Evolutionary conservation across 92 coral and sea anemone genomes (phyloP).

Genomic region (Umimayanthus chanpuru): DNA sequence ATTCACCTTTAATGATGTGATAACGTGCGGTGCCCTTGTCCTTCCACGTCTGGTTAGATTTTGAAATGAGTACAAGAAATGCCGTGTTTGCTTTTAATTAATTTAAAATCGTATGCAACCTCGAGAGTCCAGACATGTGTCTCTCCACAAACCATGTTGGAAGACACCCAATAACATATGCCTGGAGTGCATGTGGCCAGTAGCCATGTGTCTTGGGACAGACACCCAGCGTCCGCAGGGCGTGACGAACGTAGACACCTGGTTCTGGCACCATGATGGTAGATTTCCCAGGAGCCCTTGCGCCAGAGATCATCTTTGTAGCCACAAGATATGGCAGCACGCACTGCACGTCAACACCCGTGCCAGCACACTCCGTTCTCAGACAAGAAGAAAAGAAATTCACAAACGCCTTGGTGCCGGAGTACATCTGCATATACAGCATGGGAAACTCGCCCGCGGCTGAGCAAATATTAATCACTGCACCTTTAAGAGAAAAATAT

Average conservation of each 20-base stretch:
- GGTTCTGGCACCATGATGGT: constrained; percentile 59
- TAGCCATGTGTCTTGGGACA: constrained; percentile 72
- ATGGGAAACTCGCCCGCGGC: constrained; percentile 56
- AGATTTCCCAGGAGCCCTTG: constrained; percentile 38
- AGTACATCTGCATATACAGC: constrained; percentile 62
- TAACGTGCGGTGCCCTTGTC: too few species aligned
- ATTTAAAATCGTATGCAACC: too few species aligned
- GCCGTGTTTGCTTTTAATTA: too few species aligned
- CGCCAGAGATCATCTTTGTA: constrained; percentile 71
- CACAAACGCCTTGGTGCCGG: constrained; percentile 76
- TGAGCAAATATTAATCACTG: constrained; percentile 78
- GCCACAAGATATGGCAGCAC: constrained; percentile 75
- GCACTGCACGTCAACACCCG: constrained; percentile 65
- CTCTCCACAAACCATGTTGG: constrained; percentile 61
- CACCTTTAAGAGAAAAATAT: constrained; percentile 46
- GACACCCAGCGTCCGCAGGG: constrained; percentile 77
- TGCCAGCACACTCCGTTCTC: constrained; percentile 71
- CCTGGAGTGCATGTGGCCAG: constrained; percentile 87
- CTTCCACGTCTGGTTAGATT: too few species aligned
- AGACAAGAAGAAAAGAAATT: constrained; percentile 74
- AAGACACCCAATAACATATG: constrained; percentile 52
- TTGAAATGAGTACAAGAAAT: too few species aligned
- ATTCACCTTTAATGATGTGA: too few species aligned
- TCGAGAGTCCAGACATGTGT: background rate
- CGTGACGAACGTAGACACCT: constrained; percentile 66